Evolutionary conservation across 2,888 invertebrate species (phyloP).

Genomic region (Rhogogaster chlorosoma): DNA sequence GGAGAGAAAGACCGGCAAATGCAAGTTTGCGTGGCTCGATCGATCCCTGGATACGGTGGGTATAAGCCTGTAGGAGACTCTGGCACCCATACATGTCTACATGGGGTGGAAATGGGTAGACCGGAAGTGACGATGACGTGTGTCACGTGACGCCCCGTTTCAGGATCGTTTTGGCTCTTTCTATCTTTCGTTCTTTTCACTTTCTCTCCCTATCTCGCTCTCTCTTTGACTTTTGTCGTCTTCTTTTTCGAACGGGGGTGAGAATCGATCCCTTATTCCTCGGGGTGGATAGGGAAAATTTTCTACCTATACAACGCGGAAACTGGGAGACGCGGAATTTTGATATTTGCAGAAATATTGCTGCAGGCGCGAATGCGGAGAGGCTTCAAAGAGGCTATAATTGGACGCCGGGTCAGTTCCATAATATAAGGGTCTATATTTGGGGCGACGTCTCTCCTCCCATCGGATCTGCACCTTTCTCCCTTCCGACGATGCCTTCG

Average conservation of each 20-base stretch:
- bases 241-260: background rate
- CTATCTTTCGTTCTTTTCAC: background rate
- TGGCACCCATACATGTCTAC: background rate
- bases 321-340: conserved; percentile 7
- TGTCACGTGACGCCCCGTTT: conserved; percentile 40
- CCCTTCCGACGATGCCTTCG: background rate
- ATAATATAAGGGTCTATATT: conserved; percentile 70
- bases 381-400: conserved; percentile 75
- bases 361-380: conserved; percentile 57
- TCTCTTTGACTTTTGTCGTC: background rate
- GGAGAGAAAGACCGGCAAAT: conserved; percentile 8
- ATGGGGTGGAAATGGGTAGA: background rate
- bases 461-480: conserved; percentile 26
- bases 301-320: background rate
- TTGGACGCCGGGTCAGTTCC: conserved; percentile 70
- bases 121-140: conserved; percentile 45
- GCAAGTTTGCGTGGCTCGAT: conserved; percentile 37
- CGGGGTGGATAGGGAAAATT: background rate
- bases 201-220: background rate
- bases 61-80: conserved; percentile 1
- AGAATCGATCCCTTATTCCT: background rate
- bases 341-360: conserved; percentile 26
- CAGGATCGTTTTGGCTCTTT: background rate
- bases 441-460: conserved; percentile 68
- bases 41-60: conserved; percentile 25